A percentile compares a stretch with the other conserved stretches of the same genome.
phyloP scores from a whole-genome alignment of 2,888 invertebrate genomes.

The Chymomyza fuscimana region DNA sequence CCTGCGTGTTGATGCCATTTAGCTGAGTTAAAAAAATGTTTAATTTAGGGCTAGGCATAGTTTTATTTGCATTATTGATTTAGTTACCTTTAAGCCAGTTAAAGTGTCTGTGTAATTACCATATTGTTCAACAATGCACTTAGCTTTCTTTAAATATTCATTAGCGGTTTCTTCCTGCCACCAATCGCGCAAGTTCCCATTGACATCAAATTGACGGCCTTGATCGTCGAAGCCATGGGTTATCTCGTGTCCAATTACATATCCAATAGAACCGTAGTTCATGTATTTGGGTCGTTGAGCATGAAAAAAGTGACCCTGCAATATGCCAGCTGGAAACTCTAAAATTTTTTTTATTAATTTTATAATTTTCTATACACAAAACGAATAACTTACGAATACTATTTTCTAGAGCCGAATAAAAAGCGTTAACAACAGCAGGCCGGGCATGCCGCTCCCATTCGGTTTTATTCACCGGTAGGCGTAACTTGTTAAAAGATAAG shows the following conservation, averaged over 20 bases:
- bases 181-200: constrained; percentile 96
- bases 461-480: constrained; percentile 90
- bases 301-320: constrained; percentile 95
- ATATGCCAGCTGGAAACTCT: constrained; percentile 96
- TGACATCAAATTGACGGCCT: constrained; percentile 94
- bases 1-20: constrained; percentile 94
- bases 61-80: neutral
- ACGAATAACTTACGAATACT: constrained; percentile 87
- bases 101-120: constrained; percentile 92
- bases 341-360: constrained; percentile 36
- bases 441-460: constrained; percentile 92
- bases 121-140: constrained; percentile 96
- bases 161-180: constrained; percentile 92
- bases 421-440: constrained; percentile 92
- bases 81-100: constrained; percentile 82
- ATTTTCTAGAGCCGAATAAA: constrained; percentile 91
- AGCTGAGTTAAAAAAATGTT: constrained; percentile 82
- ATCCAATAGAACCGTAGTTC: constrained; percentile 95
- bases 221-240: constrained; percentile 94
- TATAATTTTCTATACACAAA: neutral
- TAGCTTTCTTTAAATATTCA: constrained; percentile 90
- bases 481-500: constrained; percentile 87
- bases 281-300: constrained; percentile 93
- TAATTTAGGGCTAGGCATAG: neutral
- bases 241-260: constrained; percentile 95